Evolutionary conservation across 2,797 vertebrate species (phyloP).

Genomic region (Strix occidentalis): DNA sequence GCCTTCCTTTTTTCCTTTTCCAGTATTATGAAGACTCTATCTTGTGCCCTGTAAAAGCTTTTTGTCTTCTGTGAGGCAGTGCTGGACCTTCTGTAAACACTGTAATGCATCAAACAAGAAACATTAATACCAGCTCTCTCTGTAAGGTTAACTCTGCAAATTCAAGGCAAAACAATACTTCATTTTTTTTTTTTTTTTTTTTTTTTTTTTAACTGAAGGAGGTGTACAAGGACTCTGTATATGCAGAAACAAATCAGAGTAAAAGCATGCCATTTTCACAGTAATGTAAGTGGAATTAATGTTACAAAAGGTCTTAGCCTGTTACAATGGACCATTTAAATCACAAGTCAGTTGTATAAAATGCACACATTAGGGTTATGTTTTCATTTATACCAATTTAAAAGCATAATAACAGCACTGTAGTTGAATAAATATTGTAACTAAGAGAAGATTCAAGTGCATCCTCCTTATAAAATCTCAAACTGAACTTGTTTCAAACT

Average conservation of each 20-base stretch:
- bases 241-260: neutral
- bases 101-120: neutral
- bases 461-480: neutral
- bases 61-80: neutral
- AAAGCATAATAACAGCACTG: neutral
- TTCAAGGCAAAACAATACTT: neutral
- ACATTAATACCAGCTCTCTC: neutral
- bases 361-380: neutral
- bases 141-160: neutral
- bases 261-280: neutral
- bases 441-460: neutral
- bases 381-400: constrained; percentile 4
- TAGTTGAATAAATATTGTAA: neutral
- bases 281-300: neutral
- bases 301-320: neutral
- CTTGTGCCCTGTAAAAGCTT: neutral
- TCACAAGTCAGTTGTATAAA: neutral
- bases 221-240: neutral
- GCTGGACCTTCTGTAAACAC: neutral
- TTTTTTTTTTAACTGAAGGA: neutral
- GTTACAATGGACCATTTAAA: neutral
- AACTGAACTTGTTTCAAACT: neutral
- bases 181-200: neutral
- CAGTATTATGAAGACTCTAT: neutral
- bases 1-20: too few species aligned